Evolutionary conservation across 1,140 invertebrate species (phyloP).

Genomic region (Trichonephila clavata): DNA sequence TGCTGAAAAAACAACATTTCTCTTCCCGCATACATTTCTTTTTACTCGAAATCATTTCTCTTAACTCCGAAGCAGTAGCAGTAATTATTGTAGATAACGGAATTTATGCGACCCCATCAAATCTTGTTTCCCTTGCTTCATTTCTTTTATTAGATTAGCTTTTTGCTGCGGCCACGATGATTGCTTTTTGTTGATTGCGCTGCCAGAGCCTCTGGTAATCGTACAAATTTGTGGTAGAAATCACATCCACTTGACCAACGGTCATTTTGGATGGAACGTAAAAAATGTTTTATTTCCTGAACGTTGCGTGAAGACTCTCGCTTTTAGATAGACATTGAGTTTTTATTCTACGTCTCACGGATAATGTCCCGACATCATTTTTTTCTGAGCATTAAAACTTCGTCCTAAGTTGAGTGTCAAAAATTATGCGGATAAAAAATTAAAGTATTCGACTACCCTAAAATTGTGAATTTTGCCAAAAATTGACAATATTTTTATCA

Average conservation of each 20-base stretch:
- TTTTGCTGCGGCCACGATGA: background rate
- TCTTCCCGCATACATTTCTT: background rate
- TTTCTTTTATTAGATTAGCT: conserved; percentile 50
- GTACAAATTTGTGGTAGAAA: conserved; percentile 1
- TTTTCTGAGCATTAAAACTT: too few species aligned
- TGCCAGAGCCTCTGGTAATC: background rate
- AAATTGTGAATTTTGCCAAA: too few species aligned
- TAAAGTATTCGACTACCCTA: too few species aligned
- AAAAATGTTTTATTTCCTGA: conserved; percentile 6
- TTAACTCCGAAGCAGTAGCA: background rate
- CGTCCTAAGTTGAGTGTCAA: too few species aligned
- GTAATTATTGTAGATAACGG: conserved; percentile 45
- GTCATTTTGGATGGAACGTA: background rate
- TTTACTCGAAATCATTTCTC: conserved; percentile 12
- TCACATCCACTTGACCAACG: conserved; percentile 18
- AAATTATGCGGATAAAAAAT: too few species aligned
- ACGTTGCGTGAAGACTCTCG: background rate
- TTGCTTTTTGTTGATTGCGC: conserved; percentile 28
- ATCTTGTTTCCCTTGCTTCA: conserved; percentile 39
- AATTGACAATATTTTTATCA: too few species aligned
- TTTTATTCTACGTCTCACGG: too few species aligned
- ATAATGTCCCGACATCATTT: too few species aligned
- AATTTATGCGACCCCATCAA: conserved; percentile 58
- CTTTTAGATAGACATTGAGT: too few species aligned
- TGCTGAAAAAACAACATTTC: background rate